These are phyloP conservation scores for Xylota segnis DNA, from an alignment of 2,888 invertebrate genomes.

Conservation along the genomic window DNA sequence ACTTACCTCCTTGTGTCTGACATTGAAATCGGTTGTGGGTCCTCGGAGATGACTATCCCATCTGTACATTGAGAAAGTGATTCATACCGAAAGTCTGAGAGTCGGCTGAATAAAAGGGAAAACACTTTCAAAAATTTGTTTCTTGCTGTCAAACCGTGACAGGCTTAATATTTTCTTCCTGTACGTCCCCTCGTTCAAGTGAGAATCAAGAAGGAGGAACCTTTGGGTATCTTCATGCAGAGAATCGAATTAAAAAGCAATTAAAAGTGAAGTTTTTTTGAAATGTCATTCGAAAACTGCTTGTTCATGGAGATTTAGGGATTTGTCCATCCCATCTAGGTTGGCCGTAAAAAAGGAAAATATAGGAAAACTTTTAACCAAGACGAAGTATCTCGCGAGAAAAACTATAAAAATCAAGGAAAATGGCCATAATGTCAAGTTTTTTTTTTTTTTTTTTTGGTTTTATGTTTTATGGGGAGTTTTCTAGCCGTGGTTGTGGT, in stretches of 20 bases:
- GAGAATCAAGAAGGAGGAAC: too few relatives aligned
- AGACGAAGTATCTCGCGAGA: background rate
- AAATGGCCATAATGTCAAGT: conserved; percentile 5
- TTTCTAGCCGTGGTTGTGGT: background rate
- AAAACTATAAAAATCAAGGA: conserved; percentile 18
- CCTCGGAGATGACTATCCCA: background rate
- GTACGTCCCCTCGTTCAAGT: background rate
- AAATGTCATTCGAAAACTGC: background rate
- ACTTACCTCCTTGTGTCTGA: conserved; percentile 26
- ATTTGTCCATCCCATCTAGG: conserved; percentile 13
- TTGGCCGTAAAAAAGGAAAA: conserved; percentile 9
- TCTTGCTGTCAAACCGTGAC: conserved; percentile 6
- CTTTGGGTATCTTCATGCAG: background rate
- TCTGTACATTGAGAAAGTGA: background rate
- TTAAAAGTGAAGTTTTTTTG: background rate
- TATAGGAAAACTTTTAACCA: background rate
- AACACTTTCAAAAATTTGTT: conserved; percentile 13
- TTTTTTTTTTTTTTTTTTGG: conserved; percentile 16
- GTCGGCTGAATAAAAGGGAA: background rate
- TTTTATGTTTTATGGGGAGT: conserved; percentile 13
- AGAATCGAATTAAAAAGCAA: conserved; percentile 5
- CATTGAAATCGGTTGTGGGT: conserved; percentile 44
- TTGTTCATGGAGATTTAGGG: conserved; percentile 2
- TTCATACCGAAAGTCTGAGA: background rate
- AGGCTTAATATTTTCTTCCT: background rate